These are phyloP conservation scores for Ptychodera flava DNA, from an alignment of 35 echinoderm and acorn worm genomes.

Conservation along the genomic window DNA sequence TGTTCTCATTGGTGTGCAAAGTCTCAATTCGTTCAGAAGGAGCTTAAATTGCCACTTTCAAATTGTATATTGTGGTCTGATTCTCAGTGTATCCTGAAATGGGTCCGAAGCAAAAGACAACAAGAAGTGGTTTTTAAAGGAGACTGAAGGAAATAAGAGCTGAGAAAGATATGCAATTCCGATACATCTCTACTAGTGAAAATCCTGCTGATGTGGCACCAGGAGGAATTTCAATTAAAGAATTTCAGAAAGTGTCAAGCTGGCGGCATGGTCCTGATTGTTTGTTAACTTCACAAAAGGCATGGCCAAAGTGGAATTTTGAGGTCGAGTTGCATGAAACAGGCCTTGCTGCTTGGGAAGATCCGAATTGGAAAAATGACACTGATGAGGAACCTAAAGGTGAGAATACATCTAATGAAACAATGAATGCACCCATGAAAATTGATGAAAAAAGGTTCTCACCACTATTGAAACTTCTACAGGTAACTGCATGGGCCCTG, in stretches of 20 bases:
- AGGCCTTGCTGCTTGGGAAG: too few relatives aligned
- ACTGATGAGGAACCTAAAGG: too few relatives aligned
- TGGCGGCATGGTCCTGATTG: constrained; percentile 4
- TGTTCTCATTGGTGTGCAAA: background rate
- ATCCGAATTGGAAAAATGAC: too few relatives aligned
- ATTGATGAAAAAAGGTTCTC: constrained; percentile 13
- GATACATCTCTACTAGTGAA: background rate
- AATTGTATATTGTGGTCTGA: constrained; percentile 4
- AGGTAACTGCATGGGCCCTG: constrained; percentile 13
- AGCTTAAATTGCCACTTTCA: constrained; percentile 3
- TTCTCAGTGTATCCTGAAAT: constrained; percentile 4
- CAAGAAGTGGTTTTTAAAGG: background rate
- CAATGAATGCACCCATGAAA: background rate
- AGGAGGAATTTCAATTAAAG: constrained; percentile 9
- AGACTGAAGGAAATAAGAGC: constrained; percentile 4
- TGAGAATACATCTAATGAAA: background rate
- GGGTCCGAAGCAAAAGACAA: background rate
- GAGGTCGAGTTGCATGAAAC: too few relatives aligned
- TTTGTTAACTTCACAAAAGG: too few relatives aligned
- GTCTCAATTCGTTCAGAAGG: background rate
- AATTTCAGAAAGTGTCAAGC: constrained; percentile 2
- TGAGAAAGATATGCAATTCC: background rate
- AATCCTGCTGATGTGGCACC: constrained; percentile 18
- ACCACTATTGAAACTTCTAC: background rate
- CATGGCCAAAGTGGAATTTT: constrained; percentile 8